These are phyloP conservation scores for Herpailurus yagouaroundi DNA, from an alignment of 2,113 vertebrate species.

Conservation along the genomic window DNA sequence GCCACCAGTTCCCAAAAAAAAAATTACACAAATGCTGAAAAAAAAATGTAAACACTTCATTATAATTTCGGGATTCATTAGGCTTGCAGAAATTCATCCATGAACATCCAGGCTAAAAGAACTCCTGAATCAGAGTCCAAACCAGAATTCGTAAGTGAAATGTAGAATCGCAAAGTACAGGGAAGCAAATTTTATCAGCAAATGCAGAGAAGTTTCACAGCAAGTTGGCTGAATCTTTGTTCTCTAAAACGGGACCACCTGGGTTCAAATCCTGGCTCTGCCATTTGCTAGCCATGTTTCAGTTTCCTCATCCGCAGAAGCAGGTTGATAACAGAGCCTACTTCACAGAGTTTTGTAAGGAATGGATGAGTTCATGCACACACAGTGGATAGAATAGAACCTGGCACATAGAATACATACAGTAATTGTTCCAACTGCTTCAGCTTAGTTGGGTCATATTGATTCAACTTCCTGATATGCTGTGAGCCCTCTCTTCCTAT, in stretches of 20 bases:
- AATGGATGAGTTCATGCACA: not conserved
- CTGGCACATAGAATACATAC: not conserved
- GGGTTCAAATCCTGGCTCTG: not conserved
- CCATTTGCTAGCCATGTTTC: not conserved
- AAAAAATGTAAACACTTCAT: not conserved
- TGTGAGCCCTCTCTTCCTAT: not conserved
- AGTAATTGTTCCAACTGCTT: not conserved
- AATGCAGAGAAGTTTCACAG: not conserved
- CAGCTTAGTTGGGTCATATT: not conserved
- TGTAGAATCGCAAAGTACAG: not conserved
- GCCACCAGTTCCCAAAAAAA: not conserved
- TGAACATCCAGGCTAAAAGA: not conserved
- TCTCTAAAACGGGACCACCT: conserved; percentile 15
- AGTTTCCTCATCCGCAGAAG: not conserved
- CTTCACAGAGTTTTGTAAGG: not conserved
- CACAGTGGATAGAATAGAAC: not conserved
- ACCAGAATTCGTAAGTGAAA: conserved; percentile 19
- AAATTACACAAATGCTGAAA: not conserved
- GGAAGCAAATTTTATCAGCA: not conserved
- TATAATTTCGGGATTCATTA: not conserved
- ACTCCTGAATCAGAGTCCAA: not conserved
- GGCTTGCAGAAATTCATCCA: conserved; percentile 21
- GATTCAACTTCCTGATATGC: not conserved
- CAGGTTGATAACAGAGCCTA: not conserved
- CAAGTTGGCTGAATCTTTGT: not conserved